phyloP scores from a whole-genome alignment of 1,140 invertebrate species.

The Drosophila lacertosa region DNA sequence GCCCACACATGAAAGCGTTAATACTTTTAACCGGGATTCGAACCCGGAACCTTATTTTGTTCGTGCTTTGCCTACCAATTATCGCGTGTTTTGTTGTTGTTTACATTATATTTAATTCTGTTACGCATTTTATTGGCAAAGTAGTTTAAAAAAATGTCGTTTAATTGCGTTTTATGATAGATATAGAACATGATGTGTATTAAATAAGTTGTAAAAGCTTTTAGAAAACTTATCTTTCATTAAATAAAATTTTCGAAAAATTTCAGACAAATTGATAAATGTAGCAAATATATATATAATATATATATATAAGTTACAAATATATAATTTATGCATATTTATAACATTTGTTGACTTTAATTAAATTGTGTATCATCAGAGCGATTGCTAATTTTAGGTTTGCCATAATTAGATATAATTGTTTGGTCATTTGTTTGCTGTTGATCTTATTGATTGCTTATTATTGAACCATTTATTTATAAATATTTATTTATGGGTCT shows the following conservation, averaged over 20 bases:
- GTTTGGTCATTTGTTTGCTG: slow-evolving; percentile 15
- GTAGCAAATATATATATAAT: too few species aligned
- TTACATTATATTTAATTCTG: not conserved
- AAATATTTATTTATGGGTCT: slow-evolving; percentile 37
- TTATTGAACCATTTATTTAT: slow-evolving; percentile 35
- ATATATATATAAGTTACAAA: too few species aligned
- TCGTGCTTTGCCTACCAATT: slow-evolving; percentile 7
- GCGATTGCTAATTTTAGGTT: slow-evolving; percentile 26
- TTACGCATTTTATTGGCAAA: not conserved
- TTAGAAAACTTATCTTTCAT: too few species aligned
- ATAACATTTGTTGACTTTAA: slow-evolving; percentile 22
- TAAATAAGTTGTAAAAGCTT: too few species aligned
- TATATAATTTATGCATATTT: not conserved
- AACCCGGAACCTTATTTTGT: not conserved
- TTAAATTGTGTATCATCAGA: slow-evolving; percentile 6
- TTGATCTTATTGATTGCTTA: slow-evolving; percentile 48
- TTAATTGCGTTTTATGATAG: too few species aligned
- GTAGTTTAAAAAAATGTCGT: too few species aligned
- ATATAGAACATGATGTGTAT: too few species aligned
- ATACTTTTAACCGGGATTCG: not conserved
- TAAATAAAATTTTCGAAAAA: too few species aligned
- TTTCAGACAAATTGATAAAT: too few species aligned
- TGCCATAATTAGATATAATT: slow-evolving; percentile 21
- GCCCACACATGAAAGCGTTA: not conserved
- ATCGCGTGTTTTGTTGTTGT: not conserved